Base-by-base conservation (phyloP, 2,888 invertebrate species). In the Chirona hameri region DNA sequence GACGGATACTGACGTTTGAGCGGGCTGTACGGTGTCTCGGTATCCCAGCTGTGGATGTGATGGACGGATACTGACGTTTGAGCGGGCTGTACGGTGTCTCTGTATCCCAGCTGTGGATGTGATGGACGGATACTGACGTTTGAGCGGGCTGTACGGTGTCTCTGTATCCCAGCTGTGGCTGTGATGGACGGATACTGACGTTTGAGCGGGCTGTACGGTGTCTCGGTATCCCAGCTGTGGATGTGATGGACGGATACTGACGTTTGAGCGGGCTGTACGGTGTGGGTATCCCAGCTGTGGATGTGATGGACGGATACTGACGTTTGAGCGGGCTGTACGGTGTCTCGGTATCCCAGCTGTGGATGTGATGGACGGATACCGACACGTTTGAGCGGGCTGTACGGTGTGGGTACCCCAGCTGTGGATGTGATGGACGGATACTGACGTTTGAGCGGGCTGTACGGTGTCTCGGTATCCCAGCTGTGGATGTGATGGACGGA, bases 101-200 rank as follows among this genome's bases (percentile, higher is more conserved):
- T 83, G 81, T 79, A 82, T 76, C 83, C 80, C 72, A 83, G 82
- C 60, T 83, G 81, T 84, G 89, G 86, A 86, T 82, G 83, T 83
- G 81, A 69, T 88, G 87, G 85, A 89, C 87, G 83, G 89, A n/a
- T n/a, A 86, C 86, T 89, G 87, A 65, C 88, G 2, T 82, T 83
- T 82, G 52, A 81, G 55, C 57, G 83, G 82, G 81, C 83, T 81
- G 65, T 82, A 81, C 83, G 84, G 82, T 81, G 82, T n/a, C n/a
- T 82, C 84, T 83, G 81, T 79, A 82, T 76, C 83, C 80, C 72
- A 83, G 82, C 60, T 83, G 81, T 84, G 89, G 86, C 86, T 82
- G 83, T 83, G 81, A 69, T 88, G 87, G 85, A 89, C 87, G 83
- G 89, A n/a, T n/a, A 86, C 86, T 89, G 87, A 65, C 88, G 2